Percentiles rank a stretch among this genome's conserved stretches.
Conservation (phyloP, 2,797 vertebrate genomes). For the Cirrhinus mrigala region DNA sequence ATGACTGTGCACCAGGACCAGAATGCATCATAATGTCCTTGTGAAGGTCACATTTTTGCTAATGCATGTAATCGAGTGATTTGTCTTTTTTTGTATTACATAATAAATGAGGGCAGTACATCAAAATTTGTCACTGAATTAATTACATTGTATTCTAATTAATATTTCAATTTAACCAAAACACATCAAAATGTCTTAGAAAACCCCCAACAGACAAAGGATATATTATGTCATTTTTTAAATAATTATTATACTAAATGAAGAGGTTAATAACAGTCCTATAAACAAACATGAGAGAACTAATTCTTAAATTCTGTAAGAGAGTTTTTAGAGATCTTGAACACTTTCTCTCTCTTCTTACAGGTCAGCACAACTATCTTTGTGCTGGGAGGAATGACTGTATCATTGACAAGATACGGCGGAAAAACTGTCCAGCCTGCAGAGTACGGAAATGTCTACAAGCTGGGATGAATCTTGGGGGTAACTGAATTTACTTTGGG, state of each 20-base stretch:
- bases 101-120: not conserved
- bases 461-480: slow-evolving; percentile 99
- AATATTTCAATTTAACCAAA: not conserved
- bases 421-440: slow-evolving; percentile 99
- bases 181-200: not conserved
- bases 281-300: too few species aligned
- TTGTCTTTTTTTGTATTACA: not conserved
- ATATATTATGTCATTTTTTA: not conserved
- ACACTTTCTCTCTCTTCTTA: slow-evolving; percentile 55
- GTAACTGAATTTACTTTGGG: slow-evolving; percentile 72
- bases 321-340: not conserved
- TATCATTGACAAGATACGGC: slow-evolving; percentile 98
- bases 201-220: not conserved
- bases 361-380: slow-evolving; percentile 99
- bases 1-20: not conserved
- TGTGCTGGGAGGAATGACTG: slow-evolving; percentile 99
- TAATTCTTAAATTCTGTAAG: not conserved
- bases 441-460: slow-evolving; percentile 98
- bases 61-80: not conserved
- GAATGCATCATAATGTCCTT: not conserved
- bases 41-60: not conserved
- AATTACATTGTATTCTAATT: not conserved
- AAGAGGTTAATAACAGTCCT: not conserved
- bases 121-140: not conserved
- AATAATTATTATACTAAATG: not conserved